These are phyloP conservation scores for Lasioglossum malachurum DNA, from an alignment of 2,888 invertebrate genomes.

Conservation along the genomic window DNA sequence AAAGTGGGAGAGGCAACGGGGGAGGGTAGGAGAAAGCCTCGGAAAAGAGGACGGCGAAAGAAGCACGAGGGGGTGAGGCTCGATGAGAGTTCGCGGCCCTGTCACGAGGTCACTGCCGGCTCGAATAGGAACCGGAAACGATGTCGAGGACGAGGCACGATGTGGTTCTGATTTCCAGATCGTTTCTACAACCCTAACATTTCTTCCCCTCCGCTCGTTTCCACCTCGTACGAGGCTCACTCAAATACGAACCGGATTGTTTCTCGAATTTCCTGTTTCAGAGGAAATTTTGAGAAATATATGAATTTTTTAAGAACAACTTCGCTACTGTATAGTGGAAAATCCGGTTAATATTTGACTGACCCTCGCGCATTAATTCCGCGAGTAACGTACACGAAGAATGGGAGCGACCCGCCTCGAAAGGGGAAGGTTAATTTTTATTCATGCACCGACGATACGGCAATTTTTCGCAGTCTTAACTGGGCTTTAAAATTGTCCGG, in stretches of 20 bases:
- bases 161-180: conserved; percentile 47
- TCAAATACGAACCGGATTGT: neutral
- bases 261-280: neutral
- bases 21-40: conserved; percentile 15
- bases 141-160: conserved; percentile 27
- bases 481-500: conserved; percentile 84
- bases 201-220: conserved; percentile 1
- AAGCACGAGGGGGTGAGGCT: conserved; percentile 13
- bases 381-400: neutral
- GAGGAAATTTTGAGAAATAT: too few species aligned
- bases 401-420: neutral
- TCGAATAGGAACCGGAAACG: conserved; percentile 48
- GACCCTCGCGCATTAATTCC: neutral
- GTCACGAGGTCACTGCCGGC: conserved; percentile 53
- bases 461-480: conserved; percentile 84
- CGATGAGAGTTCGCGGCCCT: conserved; percentile 22
- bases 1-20: conserved; percentile 75
- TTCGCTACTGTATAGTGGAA: neutral
- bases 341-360: neutral
- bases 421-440: conserved; percentile 80
- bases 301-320: neutral
- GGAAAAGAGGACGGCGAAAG: conserved; percentile 30
- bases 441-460: conserved; percentile 83
- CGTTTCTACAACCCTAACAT: conserved; percentile 22
- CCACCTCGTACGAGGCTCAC: neutral